Base-by-base conservation (phyloP, 1,140 invertebrate species). In the Sogatella furcifera region DNA sequence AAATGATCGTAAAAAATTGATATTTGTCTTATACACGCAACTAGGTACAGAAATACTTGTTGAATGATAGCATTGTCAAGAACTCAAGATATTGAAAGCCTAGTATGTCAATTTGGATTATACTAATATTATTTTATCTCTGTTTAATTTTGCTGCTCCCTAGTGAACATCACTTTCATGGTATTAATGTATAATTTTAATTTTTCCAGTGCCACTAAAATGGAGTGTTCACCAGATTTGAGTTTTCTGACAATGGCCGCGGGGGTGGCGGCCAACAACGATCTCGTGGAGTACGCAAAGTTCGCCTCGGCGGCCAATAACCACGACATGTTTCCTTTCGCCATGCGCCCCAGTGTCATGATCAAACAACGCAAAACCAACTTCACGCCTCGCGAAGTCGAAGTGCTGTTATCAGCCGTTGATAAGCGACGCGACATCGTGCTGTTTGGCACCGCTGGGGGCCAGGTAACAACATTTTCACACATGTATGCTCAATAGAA, bases 301-400 rank as follows among this genome's bases (percentile, higher is more conserved):
- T 6, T 17, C 4, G 46, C 15, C 1, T 17, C 15, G 9, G 46
- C 15, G 1, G 46, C 15, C 21, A 49, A 46, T 13, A 46, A 49
- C 21, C 34, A 38, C 34, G 46, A 49, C 8, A 49, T 49, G 46
- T 49, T 19, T 49, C 15, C 28, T 10, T 19, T 31, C 14, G 28
- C n/a, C 9, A 57, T 57, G 41, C 11, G 41, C 0, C 56, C 56
- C 1, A n/a, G 34, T 3, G 57, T 42, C 11, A 61, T 53, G 14
- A 64, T 65, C 57, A 69, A 69, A 56, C 67, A 64, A 52, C 19
- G 66, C 15, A 67, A 69, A 41, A 66, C 63, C 13, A 69, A 69
- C 55, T 69, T 69, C 56, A 67, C 67, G 1, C 59, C 65, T 4
- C 34, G 65, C 6, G 67, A 69, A 55, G 67, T 69, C 10, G 67